Evolutionary conservation across 2,113 vertebrate genomes (phyloP).

Genomic region (Arenaria interpres): DNA sequence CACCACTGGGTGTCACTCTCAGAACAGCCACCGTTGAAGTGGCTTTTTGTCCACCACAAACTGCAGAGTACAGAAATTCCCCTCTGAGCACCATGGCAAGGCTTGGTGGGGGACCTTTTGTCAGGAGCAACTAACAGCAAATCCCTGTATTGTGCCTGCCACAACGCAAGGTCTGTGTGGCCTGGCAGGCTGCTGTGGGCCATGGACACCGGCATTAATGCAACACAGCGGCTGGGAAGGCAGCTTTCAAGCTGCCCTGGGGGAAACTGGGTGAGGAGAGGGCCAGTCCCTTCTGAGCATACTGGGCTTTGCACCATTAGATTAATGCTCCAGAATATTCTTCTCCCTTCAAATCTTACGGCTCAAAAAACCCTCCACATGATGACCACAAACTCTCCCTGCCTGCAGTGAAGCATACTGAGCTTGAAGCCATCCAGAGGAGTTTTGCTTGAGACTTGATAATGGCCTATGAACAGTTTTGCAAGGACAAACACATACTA

Average conservation of each 20-base stretch:
- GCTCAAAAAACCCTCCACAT: neutral
- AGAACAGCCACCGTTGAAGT: neutral
- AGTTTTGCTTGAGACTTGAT: neutral
- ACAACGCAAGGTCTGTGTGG: neutral
- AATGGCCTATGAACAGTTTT: neutral
- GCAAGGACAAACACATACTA: neutral
- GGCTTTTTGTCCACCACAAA: neutral
- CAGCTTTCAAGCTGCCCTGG: neutral
- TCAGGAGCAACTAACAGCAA: slow-evolving; percentile 27
- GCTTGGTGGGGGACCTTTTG: neutral
- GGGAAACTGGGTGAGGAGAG: neutral
- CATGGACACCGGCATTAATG: neutral
- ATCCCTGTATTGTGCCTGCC: slow-evolving; percentile 23
- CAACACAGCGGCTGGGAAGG: neutral
- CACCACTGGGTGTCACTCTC: slow-evolving; percentile 23
- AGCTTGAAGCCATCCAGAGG: neutral
- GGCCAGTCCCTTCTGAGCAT: neutral
- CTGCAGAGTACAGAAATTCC: neutral
- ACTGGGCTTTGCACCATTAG: neutral
- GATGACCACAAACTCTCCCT: neutral
- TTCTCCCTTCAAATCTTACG: neutral
- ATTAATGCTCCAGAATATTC: neutral
- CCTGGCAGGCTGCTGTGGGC: neutral
- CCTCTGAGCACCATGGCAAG: neutral
- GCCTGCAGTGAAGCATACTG: neutral